Evolutionary conservation across 1,140 invertebrate genomes (phyloP), one percentile per base, ranked within the genome.

Genomic region (Pachyrhynchus sulphureomaculatus): DNA sequence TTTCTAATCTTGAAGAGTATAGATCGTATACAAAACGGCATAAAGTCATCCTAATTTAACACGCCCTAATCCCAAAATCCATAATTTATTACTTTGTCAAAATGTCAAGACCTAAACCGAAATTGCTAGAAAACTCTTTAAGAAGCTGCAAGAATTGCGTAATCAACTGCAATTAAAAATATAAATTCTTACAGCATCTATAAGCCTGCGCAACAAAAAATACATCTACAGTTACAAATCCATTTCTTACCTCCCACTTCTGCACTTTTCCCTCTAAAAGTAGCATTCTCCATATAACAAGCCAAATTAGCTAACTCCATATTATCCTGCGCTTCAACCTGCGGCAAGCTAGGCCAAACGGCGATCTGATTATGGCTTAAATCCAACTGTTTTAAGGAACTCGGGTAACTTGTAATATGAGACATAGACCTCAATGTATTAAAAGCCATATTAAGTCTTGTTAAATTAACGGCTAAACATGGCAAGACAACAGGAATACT

Each of bases 311-410:
- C 82, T 61, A 83, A 77, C 66, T 83, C 81, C 79, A 82, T 82
- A 2, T 80, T 76, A 74, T 88, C 86, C 0, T 80, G 77, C 6
- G 83, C 81, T 33, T 84, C 84, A 0, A 88, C 80, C 62, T 86
- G 88, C 0, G 89, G 89, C 52, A 92, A 75, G 73, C 88, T 91
- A 5, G 91, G 90, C 92, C 93, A 96, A 57, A 88, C 86, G 0
- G 85, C 85, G 47, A 98, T 93, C 72, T 90, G 87, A 78, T 99
- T 99, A 73, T 96, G 90, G 6, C 91, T 94, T 13, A 98, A 78
- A 78, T 98, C 96, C 1, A 99, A 75, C 74, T 96, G 94, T 64
- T 95, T 92, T 0, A 98, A 77, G 41, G 84, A 87, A 33, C 86
- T 84, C 2, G 96, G 96, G 76, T 95, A 95, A 37, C 90, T 90